These are phyloP conservation scores for Leptopilina drosophilae DNA, from an alignment of 2,888 invertebrate species.

Conservation along the genomic window DNA sequence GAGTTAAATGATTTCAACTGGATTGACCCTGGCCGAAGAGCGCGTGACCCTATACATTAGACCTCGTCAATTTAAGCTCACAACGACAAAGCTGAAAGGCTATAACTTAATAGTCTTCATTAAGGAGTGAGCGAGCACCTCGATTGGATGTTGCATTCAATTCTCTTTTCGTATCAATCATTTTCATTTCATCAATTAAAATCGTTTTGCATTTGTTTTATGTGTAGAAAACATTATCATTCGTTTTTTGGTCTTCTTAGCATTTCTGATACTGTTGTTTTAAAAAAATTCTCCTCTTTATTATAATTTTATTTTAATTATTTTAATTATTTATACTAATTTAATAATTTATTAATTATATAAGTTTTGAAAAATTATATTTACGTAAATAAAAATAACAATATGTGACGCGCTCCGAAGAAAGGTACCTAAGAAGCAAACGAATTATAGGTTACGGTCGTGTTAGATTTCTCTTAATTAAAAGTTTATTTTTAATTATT, in stretches of 20 bases:
- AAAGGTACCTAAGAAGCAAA: too few species aligned
- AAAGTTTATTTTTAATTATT: too few species aligned
- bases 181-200: constrained; percentile 30
- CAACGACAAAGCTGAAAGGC: constrained; percentile 23
- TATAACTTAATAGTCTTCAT: constrained; percentile 37
- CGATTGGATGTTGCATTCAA: constrained; percentile 23
- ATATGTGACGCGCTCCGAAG: too few species aligned
- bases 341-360: too few species aligned
- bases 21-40: constrained; percentile 62
- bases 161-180: constrained; percentile 15
- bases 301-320: too few species aligned
- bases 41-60: constrained; percentile 57
- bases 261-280: background rate
- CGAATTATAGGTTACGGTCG: too few species aligned
- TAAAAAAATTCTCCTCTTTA: too few species aligned
- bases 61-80: constrained; percentile 44
- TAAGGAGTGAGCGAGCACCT: constrained; percentile 24
- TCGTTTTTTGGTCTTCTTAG: background rate
- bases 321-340: too few species aligned
- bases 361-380: too few species aligned
- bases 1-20: constrained; percentile 64
- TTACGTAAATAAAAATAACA: too few species aligned
- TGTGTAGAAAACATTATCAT: background rate
- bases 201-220: background rate
- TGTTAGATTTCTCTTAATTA: too few species aligned